Percentiles rank a stretch among this genome's conserved stretches.
phyloP scores from a whole-genome alignment of 2,113 vertebrate genomes.

The Equus przewalskii region DNA sequence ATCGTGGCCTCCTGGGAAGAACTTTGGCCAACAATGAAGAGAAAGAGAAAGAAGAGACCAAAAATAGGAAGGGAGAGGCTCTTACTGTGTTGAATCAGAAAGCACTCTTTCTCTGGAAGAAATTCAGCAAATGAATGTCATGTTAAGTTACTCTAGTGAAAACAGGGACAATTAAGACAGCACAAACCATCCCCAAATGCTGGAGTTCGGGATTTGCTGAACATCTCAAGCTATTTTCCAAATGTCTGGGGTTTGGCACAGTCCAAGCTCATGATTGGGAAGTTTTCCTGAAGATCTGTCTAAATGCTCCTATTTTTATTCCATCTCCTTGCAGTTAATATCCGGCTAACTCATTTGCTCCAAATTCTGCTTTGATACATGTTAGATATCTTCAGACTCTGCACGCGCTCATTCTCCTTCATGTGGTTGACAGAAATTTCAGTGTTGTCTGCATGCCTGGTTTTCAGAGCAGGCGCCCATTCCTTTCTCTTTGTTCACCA shows the following conservation, averaged over 20 bases:
- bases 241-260: slow-evolving; percentile 65
- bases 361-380: neutral
- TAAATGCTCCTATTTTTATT: slow-evolving; percentile 60
- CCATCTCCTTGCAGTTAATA: slow-evolving; percentile 16
- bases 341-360: neutral
- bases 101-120: slow-evolving; percentile 45
- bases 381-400: neutral
- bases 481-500: neutral
- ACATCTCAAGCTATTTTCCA: slow-evolving; percentile 71
- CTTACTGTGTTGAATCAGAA: slow-evolving; percentile 22
- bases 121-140: slow-evolving; percentile 28
- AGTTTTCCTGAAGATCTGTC: slow-evolving; percentile 64
- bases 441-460: neutral
- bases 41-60: neutral
- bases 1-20: slow-evolving; percentile 25
- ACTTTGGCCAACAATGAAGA: neutral
- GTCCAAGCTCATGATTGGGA: slow-evolving; percentile 27
- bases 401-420: neutral
- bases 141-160: slow-evolving; percentile 54
- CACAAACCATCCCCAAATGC: slow-evolving; percentile 35
- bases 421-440: neutral
- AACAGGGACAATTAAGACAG: slow-evolving; percentile 43
- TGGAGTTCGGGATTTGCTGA: slow-evolving; percentile 26
- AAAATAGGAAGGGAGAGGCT: neutral
- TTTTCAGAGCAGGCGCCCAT: neutral